Evolutionary conservation across 2,797 vertebrate species (phyloP), one percentile per base, ranked within the genome.

Genomic region (Pteropus rufus): DNA sequence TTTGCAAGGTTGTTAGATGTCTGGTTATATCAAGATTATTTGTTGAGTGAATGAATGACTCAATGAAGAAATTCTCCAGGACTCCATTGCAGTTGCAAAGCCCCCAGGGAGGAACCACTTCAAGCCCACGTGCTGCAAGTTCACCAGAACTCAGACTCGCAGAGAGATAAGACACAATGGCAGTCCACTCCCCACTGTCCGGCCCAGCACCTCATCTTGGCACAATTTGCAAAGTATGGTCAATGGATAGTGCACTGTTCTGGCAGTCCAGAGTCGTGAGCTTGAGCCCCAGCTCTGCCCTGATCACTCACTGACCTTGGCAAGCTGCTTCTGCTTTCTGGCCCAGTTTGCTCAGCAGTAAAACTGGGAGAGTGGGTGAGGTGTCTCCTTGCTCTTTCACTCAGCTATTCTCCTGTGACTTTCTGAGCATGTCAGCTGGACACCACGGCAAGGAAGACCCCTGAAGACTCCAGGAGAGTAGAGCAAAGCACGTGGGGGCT

Each of bases 251-350:
- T 5, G 21, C 2, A 11, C 0, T 5, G 10, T 5, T 2, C 39
- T 18, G n/a, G n/a, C 10, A 12, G 34, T 21, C 62, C n/a, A 34
- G 73, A 39, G 34, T 11, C 6, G 0, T 0, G 14, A n/a, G 8
- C 49, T 52, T 1, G 52, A 60, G 26, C 24, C 54, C 15, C 10
- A 26, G 69, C 14, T 49, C n/a, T 67, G 44, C 26, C 5, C 39
- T 10, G 7, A 5, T 41, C 49, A 2, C 26, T 29, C 3, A 5
- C 3, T 16, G 52, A 34, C 36, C 21, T 36, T 44, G 18, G n/a
- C 2, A 24, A 29, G 21, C 4, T 12, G 9, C 56, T 29, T 64
- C 49, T 12, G 29, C 9, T 4, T 26, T n/a, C 31, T 29, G 19
- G 0, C 4, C 12, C 39, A 3, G 29, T 52, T 10, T 64, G 3